Base-by-base conservation (phyloP, 1,140 invertebrate genomes). In the Chymomyza costata region DNA sequence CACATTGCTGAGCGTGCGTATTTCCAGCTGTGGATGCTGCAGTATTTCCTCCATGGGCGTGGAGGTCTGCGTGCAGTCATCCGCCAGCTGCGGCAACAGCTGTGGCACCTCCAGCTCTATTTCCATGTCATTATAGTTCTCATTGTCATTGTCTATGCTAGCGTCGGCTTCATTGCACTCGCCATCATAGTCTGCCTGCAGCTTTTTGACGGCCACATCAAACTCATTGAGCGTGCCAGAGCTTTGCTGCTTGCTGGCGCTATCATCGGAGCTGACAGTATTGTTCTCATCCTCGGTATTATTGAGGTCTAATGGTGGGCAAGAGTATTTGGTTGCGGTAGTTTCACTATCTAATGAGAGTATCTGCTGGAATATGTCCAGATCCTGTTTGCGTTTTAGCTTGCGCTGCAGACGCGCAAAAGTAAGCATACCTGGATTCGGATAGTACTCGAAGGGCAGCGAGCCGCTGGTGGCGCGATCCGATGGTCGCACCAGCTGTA, bases 401-500 rank as follows among this genome's bases (percentile, higher is more conserved):
- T 88, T 87, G 55, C 91, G 89, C 66, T 92, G 92, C 53, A 92
- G 87, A 18, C 90, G 90, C 87, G 90, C 90, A 82, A 90, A 90
- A 39, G 88, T 87, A 69, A 90, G 90, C 89, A 91, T 93, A 97
- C 95, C 96, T 94, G 92, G 89, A 87, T 93, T 92, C 5, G 80
- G 80, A 38, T 54, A 64, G 17, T 60, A 92, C 81, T 94, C 92
- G 88, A 95, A 95, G 1, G 90, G 90, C 35, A 94, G 86, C 2
- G 95, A 86, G 65, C 95, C 93, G 85, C 94, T 96, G 14, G 89
- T 90, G 34, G 92, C 91, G 52, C 91, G 90, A 86, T 97, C 95
- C 21, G 94, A 94, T 6, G 93, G 92, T 65, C 95, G 89, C 74
- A 90, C 88, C 35, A 99, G 88, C 78, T 97, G 95, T 45, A 98